Evolutionary conservation across 1,140 invertebrate species (phyloP), one percentile per base, ranked within the genome.

Genomic region (Globodera ellingtonae): DNA sequence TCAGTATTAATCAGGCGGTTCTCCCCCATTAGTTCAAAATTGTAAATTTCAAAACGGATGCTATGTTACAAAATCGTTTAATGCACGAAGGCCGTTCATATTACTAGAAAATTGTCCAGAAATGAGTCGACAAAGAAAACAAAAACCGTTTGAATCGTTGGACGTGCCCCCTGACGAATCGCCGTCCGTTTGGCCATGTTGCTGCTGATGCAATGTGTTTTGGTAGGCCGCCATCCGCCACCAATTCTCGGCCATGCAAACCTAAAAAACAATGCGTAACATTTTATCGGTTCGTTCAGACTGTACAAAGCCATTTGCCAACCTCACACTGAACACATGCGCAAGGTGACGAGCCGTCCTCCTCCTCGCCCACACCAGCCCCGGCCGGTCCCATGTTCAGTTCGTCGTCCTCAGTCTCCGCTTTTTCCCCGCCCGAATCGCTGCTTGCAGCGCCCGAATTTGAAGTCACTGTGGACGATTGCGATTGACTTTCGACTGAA

Each of bases 181-280:
- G 0, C 67, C 67, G 35, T 70, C 67, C 59, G 18, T 47, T 46
- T 62, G 56, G 15, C 52, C 46, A 7, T 69, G 50, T 48, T 77
- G 75, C 46, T 66, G 75, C 18, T 76, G 75, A 7, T 67, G 48
- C 59, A 77, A 52, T 35, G 59, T 65, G 21, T 77, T 77, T 62
- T 77, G 75, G 50, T 67, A 77, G 48, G 75, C 75, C 47, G 75
- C 75, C 75, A 77, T 77, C 15, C 62, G 65, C 75, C 75, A 77
- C 75, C 75, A 77, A 67, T 77, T 77, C 5, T 77, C 75, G 10
- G 75, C 75, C 75, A 77, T 77, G 47, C 75, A 77, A 62, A 77
- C 75, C 75, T 77, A 52, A 21, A 62, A 77, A 77, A 62, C 56
- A 62, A 18, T 62, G 15, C 6, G 8, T 52, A 15, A 52, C 8